phyloP scores from a whole-genome alignment of 2,113 vertebrate genomes.

The Rhodinocichla rosea region DNA sequence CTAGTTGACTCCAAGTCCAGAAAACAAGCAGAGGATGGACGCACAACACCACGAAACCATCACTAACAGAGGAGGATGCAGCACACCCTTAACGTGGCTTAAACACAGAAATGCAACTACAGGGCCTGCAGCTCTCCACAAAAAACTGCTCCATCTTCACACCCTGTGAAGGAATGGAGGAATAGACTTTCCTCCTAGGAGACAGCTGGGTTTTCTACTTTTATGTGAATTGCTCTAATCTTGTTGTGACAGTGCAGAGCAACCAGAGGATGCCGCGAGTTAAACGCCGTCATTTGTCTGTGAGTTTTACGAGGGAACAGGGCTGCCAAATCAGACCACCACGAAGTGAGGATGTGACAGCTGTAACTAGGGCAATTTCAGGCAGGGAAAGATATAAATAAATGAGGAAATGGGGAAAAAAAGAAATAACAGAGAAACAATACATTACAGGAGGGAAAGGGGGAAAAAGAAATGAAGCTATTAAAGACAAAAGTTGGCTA shows the following conservation, averaged over 20 bases:
- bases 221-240: neutral
- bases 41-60: neutral
- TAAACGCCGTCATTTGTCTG: neutral
- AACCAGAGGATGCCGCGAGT: slow-evolving; percentile 24
- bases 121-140: neutral
- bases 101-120: fast-evolving
- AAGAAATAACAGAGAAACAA: neutral
- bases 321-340: slow-evolving; percentile 46
- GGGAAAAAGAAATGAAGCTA: neutral
- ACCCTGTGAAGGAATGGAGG: neutral
- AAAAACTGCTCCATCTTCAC: neutral
- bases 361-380: slow-evolving; percentile 54
- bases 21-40: neutral
- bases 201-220: neutral
- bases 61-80: neutral
- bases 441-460: neutral
- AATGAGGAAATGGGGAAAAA: neutral
- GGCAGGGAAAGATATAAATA: neutral
- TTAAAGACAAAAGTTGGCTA: neutral
- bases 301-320: neutral
- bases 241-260: neutral
- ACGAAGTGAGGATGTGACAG: slow-evolving; percentile 43
- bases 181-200: neutral
- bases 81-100: fast-evolving
- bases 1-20: neutral